Base-by-base conservation (phyloP, 2,888 invertebrate genomes). In the Chymomyza procnemis region DNA sequence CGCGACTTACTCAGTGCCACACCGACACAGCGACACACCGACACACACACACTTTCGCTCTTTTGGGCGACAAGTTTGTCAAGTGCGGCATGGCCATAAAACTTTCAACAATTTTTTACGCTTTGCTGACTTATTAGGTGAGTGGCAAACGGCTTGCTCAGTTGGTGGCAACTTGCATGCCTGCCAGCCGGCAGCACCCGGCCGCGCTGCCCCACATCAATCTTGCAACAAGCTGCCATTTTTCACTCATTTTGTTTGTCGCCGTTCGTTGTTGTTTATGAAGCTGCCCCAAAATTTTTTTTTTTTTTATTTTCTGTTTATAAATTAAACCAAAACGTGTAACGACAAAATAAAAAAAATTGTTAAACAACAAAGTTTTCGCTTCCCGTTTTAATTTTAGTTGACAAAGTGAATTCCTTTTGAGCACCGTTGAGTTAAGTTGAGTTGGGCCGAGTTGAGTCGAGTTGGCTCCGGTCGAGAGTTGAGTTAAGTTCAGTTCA, bases 81-180 rank as follows among this genome's bases (percentile, higher is more conserved):
- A 57, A 74, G 71, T 71, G 66, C 67, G 62, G 67, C 71, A 54
- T 65, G 65, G 61, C 69, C 72, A 67, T 72, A 67, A 75, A 75
- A 72, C 75, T 75, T 75, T 66, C 64, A 46, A 61, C 26, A 26
- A 75, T 64, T 75, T 63, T 76, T 73, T 73, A 66, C 76, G 70
- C 73, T 76, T 59, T 66, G 65, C 67, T 72, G 59, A 64, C 66
- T 76, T 77, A 74, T 74, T 74, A 74, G 70, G 74, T 74, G 66
- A 74, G 74, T 74, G 74, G 47, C 61, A 54, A 30, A 30, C 26
- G 26, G 55, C 26, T 19, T 18, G n/a, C 16, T 18, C 52, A 52
- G 60, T 61, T 21, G 46, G 59, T 34, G 26, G 57, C 66, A 21
- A 9, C 26, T 21, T n/a, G 26, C 19, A 0, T 16, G n/a, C 18